Evolutionary conservation across 2,113 vertebrate genomes (phyloP).

Genomic region (Microtus montanus): DNA sequence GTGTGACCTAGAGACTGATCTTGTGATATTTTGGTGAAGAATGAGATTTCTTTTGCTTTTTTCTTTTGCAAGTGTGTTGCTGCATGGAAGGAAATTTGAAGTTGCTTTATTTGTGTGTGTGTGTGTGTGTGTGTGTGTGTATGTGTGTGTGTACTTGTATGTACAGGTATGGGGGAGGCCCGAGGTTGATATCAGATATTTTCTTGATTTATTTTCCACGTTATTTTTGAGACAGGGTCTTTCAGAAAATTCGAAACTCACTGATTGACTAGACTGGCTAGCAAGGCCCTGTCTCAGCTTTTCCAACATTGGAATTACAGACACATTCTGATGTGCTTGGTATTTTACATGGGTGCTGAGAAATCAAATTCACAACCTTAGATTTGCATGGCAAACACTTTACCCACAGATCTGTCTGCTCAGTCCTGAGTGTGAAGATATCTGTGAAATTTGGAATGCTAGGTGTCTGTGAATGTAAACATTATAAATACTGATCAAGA

Average conservation of each 20-base stretch:
- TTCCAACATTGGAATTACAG: background rate
- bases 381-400: background rate
- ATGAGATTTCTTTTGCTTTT: background rate
- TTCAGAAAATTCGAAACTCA: no score
- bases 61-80: background rate
- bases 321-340: background rate
- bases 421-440: background rate
- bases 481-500: slow-evolving; percentile 47
- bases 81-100: background rate
- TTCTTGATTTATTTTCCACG: background rate
- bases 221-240: background rate
- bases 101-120: background rate
- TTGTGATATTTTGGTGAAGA: background rate
- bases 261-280: background rate
- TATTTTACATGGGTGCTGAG: background rate
- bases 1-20: background rate
- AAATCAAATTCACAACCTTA: background rate
- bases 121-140: background rate
- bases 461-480: background rate
- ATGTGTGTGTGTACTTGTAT: background rate
- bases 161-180: background rate
- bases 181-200: background rate
- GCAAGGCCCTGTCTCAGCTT: background rate
- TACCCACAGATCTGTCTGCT: background rate
- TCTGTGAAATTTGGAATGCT: background rate